These are phyloP conservation scores for Caenorhabditis sulstoni DNA, from an alignment of 2,888 invertebrate species.

Conservation along the genomic window DNA sequence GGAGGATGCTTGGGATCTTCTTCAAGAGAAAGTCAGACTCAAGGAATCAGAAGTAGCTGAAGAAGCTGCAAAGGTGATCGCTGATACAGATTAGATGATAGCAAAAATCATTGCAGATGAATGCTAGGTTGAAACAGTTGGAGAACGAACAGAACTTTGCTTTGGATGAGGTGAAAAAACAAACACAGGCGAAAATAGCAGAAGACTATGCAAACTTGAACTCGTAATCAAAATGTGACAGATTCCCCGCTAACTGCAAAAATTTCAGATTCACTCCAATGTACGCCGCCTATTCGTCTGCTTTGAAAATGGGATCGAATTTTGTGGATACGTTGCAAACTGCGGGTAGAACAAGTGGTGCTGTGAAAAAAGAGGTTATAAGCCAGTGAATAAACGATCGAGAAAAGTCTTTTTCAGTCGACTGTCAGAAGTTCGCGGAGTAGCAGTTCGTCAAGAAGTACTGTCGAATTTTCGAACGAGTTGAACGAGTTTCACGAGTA, in stretches of 20 bases:
- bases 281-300: constrained; percentile 55
- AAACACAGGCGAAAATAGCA: constrained; percentile 39
- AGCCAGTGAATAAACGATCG: constrained; percentile 5
- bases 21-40: constrained; percentile 45
- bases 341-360: constrained; percentile 15
- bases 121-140: not conserved
- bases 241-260: not conserved
- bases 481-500: constrained; percentile 33
- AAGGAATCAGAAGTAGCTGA: constrained; percentile 40
- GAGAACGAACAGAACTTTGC: constrained; percentile 2
- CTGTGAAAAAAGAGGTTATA: constrained; percentile 13
- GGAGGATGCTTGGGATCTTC: constrained; percentile 27
- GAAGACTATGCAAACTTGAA: constrained; percentile 47
- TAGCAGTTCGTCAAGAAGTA: constrained; percentile 5
- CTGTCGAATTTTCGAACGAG: constrained; percentile 32
- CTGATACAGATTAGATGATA: too few species aligned
- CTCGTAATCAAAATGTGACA: constrained; percentile 27
- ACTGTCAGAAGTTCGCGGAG: constrained; percentile 13
- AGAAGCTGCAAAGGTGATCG: constrained; percentile 25
- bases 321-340: constrained; percentile 36
- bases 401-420: constrained; percentile 11
- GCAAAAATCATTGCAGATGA: constrained; percentile 9
- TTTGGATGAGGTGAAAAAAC: constrained; percentile 19
- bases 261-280: constrained; percentile 49
- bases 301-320: constrained; percentile 33